A percentile compares a stretch with the other conserved stretches of the same genome.
Conservation (phyloP, 2,888 invertebrate species). For the Cotesia congregata region DNA sequence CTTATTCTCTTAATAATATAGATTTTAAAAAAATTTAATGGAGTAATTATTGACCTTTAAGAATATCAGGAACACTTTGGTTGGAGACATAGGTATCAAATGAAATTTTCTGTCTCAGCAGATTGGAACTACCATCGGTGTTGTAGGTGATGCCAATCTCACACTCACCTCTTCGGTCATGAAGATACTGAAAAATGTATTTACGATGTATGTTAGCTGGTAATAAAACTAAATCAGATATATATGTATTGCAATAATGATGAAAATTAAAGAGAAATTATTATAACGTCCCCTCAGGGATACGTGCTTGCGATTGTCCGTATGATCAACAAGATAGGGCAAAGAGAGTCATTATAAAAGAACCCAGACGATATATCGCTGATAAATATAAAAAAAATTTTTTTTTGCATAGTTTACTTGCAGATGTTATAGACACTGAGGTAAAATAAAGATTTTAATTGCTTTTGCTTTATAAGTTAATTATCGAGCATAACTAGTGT, state of each 20-base stretch:
- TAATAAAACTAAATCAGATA: conserved; percentile 3
- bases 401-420: neutral
- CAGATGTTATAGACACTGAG: neutral
- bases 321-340: conserved; percentile 3
- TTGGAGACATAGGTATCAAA: conserved; percentile 43
- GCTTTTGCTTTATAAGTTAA: conserved; percentile 26
- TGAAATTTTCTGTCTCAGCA: conserved; percentile 40
- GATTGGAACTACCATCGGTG: conserved; percentile 3
- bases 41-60: neutral
- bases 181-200: conserved; percentile 47
- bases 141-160: conserved; percentile 46
- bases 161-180: conserved; percentile 51
- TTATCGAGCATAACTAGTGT: conserved; percentile 6
- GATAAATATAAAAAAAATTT: conserved; percentile 10
- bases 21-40: neutral
- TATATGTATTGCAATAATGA: conserved; percentile 26
- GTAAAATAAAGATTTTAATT: conserved; percentile 16
- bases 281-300: conserved; percentile 16
- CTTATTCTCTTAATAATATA: too few relatives aligned
- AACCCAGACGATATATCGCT: conserved; percentile 31
- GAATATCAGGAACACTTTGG: neutral
- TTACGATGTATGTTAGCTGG: neutral
- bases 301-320: neutral
- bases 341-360: conserved; percentile 32
- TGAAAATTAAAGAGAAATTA: conserved; percentile 38